Percentiles rank a stretch among this genome's conserved stretches.
These are phyloP conservation scores for Cantharis lateralis DNA, from an alignment of 2,888 invertebrate genomes.

Conservation along the genomic window DNA sequence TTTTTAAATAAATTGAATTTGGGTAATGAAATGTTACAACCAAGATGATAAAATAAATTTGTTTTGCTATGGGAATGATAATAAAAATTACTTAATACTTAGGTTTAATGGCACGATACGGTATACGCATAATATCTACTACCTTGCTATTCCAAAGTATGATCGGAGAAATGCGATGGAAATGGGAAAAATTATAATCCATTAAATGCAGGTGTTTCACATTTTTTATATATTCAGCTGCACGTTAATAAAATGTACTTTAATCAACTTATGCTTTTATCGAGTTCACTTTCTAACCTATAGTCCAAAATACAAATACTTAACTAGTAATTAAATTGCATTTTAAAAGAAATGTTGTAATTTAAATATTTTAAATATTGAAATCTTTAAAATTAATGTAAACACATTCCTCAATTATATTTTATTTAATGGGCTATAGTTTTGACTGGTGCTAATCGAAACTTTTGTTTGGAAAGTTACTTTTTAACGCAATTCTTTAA, in stretches of 20 bases:
- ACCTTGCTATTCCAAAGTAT: background rate
- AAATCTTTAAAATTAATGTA: too few relatives aligned
- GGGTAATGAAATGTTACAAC: too few relatives aligned
- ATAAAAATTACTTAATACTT: too few relatives aligned
- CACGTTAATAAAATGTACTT: background rate
- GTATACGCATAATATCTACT: background rate
- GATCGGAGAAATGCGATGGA: background rate
- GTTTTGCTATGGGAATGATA: too few relatives aligned
- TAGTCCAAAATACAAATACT: background rate
- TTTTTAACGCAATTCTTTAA: too few relatives aligned
- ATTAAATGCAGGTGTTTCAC: background rate
- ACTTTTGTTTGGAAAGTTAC: too few relatives aligned
- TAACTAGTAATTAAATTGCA: background rate
- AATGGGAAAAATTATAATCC: background rate
- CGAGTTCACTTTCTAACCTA: background rate
- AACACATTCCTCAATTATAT: too few relatives aligned
- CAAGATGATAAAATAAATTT: too few relatives aligned
- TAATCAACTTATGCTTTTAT: background rate
- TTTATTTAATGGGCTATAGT: too few relatives aligned
- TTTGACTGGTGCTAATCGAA: too few relatives aligned
- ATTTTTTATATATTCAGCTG: background rate
- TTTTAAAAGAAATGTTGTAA: background rate
- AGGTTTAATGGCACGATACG: background rate
- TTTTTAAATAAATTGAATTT: too few relatives aligned
- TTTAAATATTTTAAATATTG: background rate